These are phyloP conservation scores for Pomatorhinus ruficollis DNA, from an alignment of 2,113 vertebrate genomes.

Conservation along the genomic window DNA sequence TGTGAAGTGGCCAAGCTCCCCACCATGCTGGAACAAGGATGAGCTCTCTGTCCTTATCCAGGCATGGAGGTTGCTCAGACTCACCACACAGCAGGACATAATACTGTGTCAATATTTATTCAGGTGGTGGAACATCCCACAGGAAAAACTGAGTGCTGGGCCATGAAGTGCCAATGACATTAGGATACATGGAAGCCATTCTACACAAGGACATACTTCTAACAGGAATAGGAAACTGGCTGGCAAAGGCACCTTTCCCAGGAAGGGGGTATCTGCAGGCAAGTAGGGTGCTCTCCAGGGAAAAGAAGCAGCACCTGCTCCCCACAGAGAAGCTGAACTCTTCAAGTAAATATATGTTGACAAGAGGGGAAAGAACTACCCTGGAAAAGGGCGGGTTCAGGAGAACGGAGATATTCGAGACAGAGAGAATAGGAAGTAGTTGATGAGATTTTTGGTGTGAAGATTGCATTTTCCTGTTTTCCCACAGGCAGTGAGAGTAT, in stretches of 20 bases:
- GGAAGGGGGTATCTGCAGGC: neutral
- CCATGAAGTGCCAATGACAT: neutral
- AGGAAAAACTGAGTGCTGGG: neutral
- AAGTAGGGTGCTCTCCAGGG: neutral
- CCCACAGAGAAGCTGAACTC: neutral
- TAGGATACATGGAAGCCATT: neutral
- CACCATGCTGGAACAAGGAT: neutral
- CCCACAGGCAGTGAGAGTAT: conserved; percentile 14
- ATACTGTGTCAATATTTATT: neutral
- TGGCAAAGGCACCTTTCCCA: neutral
- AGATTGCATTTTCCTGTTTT: neutral
- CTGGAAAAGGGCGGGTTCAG: neutral
- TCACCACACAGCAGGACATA: neutral
- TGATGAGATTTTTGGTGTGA: conserved; percentile 11
- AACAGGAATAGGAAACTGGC: neutral
- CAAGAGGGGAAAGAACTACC: neutral
- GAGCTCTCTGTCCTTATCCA: neutral
- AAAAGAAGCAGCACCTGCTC: neutral
- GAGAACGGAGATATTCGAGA: neutral
- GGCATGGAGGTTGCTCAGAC: neutral
- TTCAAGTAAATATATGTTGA: neutral
- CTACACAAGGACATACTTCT: neutral
- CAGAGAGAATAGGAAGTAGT: neutral
- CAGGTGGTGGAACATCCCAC: neutral
- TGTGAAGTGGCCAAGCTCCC: neutral